These are phyloP conservation scores for Formica selysi DNA, from an alignment of 1,140 invertebrate genomes.

Conservation along the genomic window DNA sequence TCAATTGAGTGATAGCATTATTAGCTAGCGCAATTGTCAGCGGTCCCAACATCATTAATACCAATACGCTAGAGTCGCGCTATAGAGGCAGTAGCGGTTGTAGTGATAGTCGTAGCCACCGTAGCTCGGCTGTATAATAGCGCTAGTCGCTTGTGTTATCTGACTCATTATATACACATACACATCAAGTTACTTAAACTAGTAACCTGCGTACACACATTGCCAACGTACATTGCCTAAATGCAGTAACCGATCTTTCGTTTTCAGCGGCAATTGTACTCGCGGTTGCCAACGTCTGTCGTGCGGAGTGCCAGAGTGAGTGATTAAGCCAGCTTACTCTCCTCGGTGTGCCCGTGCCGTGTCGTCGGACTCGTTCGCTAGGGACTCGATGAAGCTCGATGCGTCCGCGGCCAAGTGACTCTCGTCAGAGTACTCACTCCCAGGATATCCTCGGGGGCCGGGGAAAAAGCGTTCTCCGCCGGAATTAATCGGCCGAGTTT, in stretches of 20 bases:
- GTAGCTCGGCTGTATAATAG: conserved; percentile 59
- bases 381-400: conserved; percentile 9
- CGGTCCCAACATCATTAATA: conserved; percentile 31
- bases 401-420: conserved; percentile 12
- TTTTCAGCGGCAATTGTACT: conserved; percentile 86
- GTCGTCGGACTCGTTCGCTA: conserved; percentile 49
- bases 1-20: conserved; percentile 42
- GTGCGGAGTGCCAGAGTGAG: conserved; percentile 87
- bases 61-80: conserved; percentile 29
- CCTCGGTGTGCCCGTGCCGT: conserved; percentile 61
- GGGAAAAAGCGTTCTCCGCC: background rate
- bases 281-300: conserved; percentile 84
- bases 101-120: conserved; percentile 60
- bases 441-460: background rate
- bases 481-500: conserved; percentile 5
- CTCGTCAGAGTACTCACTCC: background rate
- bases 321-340: conserved; percentile 74
- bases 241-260: conserved; percentile 68
- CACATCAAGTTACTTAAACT: conserved; percentile 8
- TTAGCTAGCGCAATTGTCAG: conserved; percentile 43
- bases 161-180: background rate
- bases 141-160: conserved; percentile 49
- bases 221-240: conserved; percentile 50
- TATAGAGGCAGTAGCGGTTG: conserved; percentile 60
- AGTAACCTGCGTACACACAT: conserved; percentile 6